Evolutionary conservation across 2,888 invertebrate genomes (phyloP).

Genomic region (Tryphoninae sp.): DNA sequence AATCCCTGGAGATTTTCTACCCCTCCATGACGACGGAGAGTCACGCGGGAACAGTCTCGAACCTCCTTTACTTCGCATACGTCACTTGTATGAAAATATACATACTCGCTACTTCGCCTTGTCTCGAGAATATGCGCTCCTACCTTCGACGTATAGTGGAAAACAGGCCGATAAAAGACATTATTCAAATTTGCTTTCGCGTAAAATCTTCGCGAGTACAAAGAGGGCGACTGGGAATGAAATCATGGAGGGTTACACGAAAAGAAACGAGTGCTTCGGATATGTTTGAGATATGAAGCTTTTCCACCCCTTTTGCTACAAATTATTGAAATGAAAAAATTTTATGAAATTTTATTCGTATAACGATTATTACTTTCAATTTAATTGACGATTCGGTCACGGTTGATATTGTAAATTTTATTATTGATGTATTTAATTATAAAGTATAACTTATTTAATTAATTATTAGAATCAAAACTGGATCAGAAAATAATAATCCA

Average conservation of each 20-base stretch:
- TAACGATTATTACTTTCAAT: constrained; percentile 11
- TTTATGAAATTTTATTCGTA: constrained; percentile 17
- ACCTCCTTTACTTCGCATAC: constrained; percentile 38
- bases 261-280: constrained; percentile 40
- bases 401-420: too few relatives aligned
- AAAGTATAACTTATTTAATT: too few relatives aligned
- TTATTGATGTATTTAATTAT: too few relatives aligned
- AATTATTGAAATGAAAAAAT: constrained; percentile 29
- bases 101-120: constrained; percentile 68
- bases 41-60: constrained; percentile 44
- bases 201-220: constrained; percentile 70
- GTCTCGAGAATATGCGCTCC: constrained; percentile 61
- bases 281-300: constrained; percentile 22
- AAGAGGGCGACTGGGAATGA: constrained; percentile 52
- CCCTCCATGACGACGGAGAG: constrained; percentile 37
- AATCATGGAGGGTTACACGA: constrained; percentile 40
- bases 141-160: constrained; percentile 50
- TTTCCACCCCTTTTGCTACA: constrained; percentile 29
- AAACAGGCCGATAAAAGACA: constrained; percentile 77
- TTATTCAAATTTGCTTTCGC: constrained; percentile 77
- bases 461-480: too few relatives aligned
- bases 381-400: background rate
- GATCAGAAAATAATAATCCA: too few relatives aligned
- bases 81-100: constrained; percentile 65
- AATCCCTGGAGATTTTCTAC: constrained; percentile 69